Conservation (phyloP, 2,888 invertebrate species). For the Busseola fusca region DNA sequence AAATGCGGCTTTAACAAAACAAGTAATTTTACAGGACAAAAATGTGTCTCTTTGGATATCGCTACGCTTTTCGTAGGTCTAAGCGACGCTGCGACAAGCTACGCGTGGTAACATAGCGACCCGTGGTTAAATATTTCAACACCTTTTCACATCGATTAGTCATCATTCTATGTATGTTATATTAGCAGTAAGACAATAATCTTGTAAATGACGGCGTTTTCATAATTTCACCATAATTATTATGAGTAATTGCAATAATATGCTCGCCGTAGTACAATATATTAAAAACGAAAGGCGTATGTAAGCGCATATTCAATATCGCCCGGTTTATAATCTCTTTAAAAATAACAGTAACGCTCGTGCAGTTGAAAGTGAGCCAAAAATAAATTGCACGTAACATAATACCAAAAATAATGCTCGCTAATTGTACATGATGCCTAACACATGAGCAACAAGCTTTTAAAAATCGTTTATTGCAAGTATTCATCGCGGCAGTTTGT, state of each 20-base stretch:
- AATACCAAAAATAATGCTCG: slow-evolving; percentile 48
- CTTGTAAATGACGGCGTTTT: slow-evolving; percentile 11
- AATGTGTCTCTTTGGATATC: not conserved
- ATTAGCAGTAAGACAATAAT: slow-evolving; percentile 16
- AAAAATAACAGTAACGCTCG: slow-evolving; percentile 24
- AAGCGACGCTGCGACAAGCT: slow-evolving; percentile 13
- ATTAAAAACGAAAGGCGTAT: slow-evolving; percentile 6
- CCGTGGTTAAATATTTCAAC: slow-evolving; percentile 29
- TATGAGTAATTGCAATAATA: not conserved
- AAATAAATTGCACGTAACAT: slow-evolving; percentile 52
- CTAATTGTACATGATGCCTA: slow-evolving; percentile 53
- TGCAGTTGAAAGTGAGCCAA: slow-evolving; percentile 32
- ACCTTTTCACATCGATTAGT: slow-evolving; percentile 41
- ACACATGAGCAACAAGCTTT: slow-evolving; percentile 56
- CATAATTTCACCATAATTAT: slow-evolving; percentile 23
- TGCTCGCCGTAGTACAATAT: not conserved
- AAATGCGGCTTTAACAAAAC: slow-evolving; percentile 1
- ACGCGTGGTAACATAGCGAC: slow-evolving; percentile 10
- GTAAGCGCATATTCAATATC: not conserved
- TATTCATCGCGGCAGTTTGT: slow-evolving; percentile 50
- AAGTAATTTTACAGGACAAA: slow-evolving; percentile 1
- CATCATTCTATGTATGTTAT: slow-evolving; percentile 10
- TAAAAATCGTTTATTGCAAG: slow-evolving; percentile 62
- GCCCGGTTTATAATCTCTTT: not conserved
- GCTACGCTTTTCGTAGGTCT: slow-evolving; percentile 34